Conservation (phyloP, 2,888 invertebrate species). For the Sphaerophoria rueppellii region DNA sequence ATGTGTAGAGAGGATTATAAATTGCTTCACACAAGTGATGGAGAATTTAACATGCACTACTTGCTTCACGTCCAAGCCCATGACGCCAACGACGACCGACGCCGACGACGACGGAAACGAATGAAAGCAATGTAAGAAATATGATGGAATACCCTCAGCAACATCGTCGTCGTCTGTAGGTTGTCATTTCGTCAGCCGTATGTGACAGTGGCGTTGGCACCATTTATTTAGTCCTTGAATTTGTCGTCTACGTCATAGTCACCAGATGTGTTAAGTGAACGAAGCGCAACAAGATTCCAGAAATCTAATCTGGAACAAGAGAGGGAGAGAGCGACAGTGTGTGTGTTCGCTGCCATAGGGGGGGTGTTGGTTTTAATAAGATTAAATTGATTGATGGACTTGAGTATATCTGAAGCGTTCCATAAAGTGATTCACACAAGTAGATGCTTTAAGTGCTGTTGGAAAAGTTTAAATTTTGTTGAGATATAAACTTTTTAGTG, state of each 20-base stretch:
- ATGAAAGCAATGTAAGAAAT: constrained; percentile 1
- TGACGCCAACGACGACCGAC: too few relatives aligned
- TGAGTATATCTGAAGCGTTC: not conserved
- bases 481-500: too few relatives aligned
- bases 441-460: too few relatives aligned
- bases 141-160: constrained; percentile 18
- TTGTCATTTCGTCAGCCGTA: not conserved
- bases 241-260: constrained; percentile 4
- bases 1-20: constrained; percentile 48
- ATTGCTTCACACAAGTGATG: constrained; percentile 44
- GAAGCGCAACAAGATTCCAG: not conserved
- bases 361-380: constrained; percentile 60
- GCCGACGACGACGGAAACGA: too few relatives aligned
- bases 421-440: not conserved
- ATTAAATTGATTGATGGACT: constrained; percentile 64
- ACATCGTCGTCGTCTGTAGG: not conserved
- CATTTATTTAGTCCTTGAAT: not conserved
- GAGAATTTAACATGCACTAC: constrained; percentile 18
- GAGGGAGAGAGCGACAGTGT: constrained; percentile 24
- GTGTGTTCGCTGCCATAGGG: constrained; percentile 1
- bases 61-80: not conserved
- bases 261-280: constrained; percentile 47
- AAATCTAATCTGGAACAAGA: constrained; percentile 31
- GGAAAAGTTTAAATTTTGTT: too few relatives aligned
- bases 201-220: too few relatives aligned